A percentile compares a stretch with the other conserved stretches of the same genome.
Conservation (phyloP, 1,140 invertebrate species). For the Drosophila suzukii region DNA sequence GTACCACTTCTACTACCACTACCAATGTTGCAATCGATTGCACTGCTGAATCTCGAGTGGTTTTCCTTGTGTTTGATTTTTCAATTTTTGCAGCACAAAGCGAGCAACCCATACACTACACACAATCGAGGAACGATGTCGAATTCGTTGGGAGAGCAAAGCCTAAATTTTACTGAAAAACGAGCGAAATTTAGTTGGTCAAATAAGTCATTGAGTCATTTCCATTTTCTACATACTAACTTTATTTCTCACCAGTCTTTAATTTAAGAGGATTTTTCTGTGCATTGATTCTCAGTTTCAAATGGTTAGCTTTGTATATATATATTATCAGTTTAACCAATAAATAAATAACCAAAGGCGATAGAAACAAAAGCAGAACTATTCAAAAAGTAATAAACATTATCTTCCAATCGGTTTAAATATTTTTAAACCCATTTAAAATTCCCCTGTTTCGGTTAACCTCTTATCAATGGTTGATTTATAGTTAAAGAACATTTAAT, state of each 20-base stretch:
- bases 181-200: background rate
- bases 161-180: slow-evolving; percentile 8
- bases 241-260: background rate
- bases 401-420: background rate
- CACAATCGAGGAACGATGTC: background rate
- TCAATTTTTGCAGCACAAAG: slow-evolving; percentile 70
- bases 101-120: slow-evolving; percentile 25
- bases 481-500: slow-evolving; percentile 8
- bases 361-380: background rate
- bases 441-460: slow-evolving; percentile 1
- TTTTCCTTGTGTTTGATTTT: slow-evolving; percentile 83
- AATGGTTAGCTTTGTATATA: too few relatives aligned
- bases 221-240: background rate
- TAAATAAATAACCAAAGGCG: background rate
- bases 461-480: slow-evolving; percentile 23
- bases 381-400: too few relatives aligned
- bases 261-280: too few relatives aligned
- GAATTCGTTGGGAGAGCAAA: background rate
- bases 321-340: background rate
- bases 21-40: slow-evolving; percentile 26
- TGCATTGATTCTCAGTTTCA: too few relatives aligned
- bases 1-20: background rate
- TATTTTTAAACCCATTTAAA: background rate
- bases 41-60: slow-evolving; percentile 63
- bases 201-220: background rate